Evolutionary conservation across 2,113 vertebrate species (phyloP).

Genomic region (Leptodactylus fuscus): DNA sequence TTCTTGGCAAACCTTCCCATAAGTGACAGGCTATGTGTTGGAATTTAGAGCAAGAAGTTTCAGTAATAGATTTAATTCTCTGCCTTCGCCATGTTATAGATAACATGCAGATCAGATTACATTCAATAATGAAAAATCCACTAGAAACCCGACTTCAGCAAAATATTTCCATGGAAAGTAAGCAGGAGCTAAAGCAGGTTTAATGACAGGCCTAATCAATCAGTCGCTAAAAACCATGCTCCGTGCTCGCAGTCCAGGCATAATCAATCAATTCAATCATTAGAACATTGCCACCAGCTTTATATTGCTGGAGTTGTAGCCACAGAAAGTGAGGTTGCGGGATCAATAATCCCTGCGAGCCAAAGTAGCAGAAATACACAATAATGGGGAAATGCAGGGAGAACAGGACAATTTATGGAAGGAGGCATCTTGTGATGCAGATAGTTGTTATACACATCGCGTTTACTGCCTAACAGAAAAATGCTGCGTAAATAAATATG

Average conservation of each 20-base stretch:
- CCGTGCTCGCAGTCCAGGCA: constrained; percentile 8
- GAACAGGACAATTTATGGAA: constrained; percentile 29
- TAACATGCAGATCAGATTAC: constrained; percentile 38
- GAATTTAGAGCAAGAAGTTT: background rate
- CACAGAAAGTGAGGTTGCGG: constrained; percentile 36
- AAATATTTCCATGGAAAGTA: constrained; percentile 16
- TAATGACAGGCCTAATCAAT: constrained; percentile 49
- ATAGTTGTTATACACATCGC: background rate
- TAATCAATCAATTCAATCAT: constrained; percentile 55
- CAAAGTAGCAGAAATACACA: constrained; percentile 10
- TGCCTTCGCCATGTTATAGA: background rate
- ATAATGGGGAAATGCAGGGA: constrained; percentile 22
- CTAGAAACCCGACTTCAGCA: constrained; percentile 19
- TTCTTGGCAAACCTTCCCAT: background rate
- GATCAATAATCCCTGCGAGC: constrained; percentile 46
- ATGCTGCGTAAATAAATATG: background rate
- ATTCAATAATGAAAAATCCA: constrained; percentile 40
- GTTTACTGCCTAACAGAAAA: background rate
- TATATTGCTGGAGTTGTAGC: constrained; percentile 50
- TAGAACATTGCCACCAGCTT: constrained; percentile 50
- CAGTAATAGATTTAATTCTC: background rate
- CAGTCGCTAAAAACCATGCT: constrained; percentile 47
- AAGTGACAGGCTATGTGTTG: background rate
- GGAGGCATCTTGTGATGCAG: background rate
- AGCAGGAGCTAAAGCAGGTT: constrained; percentile 39